phyloP scores from a whole-genome alignment of 2,797 vertebrate species.

The Rallus crepitans region DNA sequence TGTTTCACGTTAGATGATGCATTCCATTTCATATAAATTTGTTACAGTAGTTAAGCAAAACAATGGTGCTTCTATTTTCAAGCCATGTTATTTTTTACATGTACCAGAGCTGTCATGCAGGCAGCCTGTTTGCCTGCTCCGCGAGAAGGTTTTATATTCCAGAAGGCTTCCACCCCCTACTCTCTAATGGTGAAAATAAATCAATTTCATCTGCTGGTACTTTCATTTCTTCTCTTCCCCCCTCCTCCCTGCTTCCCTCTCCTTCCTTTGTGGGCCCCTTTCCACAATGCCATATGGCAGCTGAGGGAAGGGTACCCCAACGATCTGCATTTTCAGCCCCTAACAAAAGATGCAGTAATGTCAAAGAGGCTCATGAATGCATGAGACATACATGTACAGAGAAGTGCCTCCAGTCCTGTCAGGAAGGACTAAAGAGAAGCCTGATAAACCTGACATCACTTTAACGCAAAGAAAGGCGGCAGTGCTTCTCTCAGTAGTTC shows the following conservation, averaged over 20 bases:
- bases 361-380: slow-evolving; percentile 78
- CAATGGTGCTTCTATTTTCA: slow-evolving; percentile 80
- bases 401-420: slow-evolving; percentile 71
- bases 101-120: slow-evolving; percentile 73
- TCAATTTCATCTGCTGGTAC: slow-evolving; percentile 82
- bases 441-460: slow-evolving; percentile 64
- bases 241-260: not conserved
- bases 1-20: slow-evolving; percentile 43
- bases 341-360: slow-evolving; percentile 78
- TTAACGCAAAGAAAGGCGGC: slow-evolving; percentile 52
- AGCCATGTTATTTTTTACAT: slow-evolving; percentile 68
- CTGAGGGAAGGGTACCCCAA: slow-evolving; percentile 74
- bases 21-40: slow-evolving; percentile 74
- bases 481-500: slow-evolving; percentile 16
- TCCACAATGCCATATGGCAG: slow-evolving; percentile 85
- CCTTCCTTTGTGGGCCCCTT: slow-evolving; percentile 77
- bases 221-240: slow-evolving; percentile 59
- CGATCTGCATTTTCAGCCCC: slow-evolving; percentile 75
- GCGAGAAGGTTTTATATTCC: slow-evolving; percentile 78
- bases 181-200: slow-evolving; percentile 81
- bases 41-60: slow-evolving; percentile 77
- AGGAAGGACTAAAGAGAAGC: slow-evolving; percentile 59
- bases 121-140: slow-evolving; percentile 71
- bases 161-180: slow-evolving; percentile 62
- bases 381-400: slow-evolving; percentile 57